phyloP scores from a whole-genome alignment of 2,797 vertebrate species.

The Acestrorhynchus altus region DNA sequence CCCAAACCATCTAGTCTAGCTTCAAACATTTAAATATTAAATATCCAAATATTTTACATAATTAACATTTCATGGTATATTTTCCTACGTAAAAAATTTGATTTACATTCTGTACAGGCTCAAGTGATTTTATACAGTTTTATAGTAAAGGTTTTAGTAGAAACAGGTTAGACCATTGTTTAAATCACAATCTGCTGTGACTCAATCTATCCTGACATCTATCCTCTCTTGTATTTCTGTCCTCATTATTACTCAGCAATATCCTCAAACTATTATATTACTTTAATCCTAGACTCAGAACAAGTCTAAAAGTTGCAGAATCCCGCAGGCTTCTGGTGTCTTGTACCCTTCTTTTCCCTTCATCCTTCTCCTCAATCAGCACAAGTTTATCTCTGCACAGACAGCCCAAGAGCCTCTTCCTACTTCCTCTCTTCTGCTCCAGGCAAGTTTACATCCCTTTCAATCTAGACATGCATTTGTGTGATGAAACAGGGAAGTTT shows the following conservation, averaged over 20 bases:
- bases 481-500: slow-evolving; percentile 12
- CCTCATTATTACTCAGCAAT: not conserved
- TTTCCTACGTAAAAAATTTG: too few relatives aligned
- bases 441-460: not conserved
- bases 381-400: not conserved
- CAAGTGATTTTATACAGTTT: too few relatives aligned
- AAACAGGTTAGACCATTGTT: not conserved
- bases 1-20: too few relatives aligned
- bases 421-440: not conserved
- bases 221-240: not conserved
- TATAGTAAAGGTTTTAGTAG: too few relatives aligned
- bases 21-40: too few relatives aligned
- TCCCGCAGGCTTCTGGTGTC: not conserved
- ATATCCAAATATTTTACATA: too few relatives aligned
- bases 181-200: not conserved
- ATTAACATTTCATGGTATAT: too few relatives aligned
- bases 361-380: not conserved
- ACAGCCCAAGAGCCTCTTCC: not conserved
- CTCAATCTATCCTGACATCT: not conserved
- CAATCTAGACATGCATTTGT: slow-evolving; percentile 13
- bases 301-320: not conserved
- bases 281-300: not conserved
- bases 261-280: slow-evolving; percentile 21
- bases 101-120: too few relatives aligned
- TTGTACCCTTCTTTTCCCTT: not conserved